Evolutionary conservation across 2,888 invertebrate species (phyloP), one percentile per base, ranked within the genome.

Genomic region (Heterodera filipjevi): DNA sequence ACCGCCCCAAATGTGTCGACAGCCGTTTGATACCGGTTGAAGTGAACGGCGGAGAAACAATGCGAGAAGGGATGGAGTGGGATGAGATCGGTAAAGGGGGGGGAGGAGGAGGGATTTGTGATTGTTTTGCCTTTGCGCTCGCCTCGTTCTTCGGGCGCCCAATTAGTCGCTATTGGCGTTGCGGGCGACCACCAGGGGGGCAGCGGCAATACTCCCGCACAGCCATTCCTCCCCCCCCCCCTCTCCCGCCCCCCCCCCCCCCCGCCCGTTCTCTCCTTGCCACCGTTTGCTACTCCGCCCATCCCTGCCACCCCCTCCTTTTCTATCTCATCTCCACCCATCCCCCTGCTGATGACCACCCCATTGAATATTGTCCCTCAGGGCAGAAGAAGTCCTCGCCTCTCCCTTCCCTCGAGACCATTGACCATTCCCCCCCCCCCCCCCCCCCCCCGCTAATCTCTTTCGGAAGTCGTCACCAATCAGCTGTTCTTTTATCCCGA

Each of bases 111-210:
- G 59, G 12, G 6, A n/a, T 59, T 59, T n/a, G n/a, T 59, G 59
- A 59, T 27, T 59, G 59, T 59, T 59, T 59, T 59, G 59, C 59
- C 59, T 27, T n/a, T 59, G 59, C 59, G 59, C 59, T 59, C 59
- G 27, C 59, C 59, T 5, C n/a, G 27, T 19, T 19, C 53, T 19
- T 19, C 53, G 22, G 6, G n/a, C 59, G 59, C 59, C n/a, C n/a
- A 27, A n/a, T 59, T 59, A 59, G 59, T 59, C 59, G 59, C n/a
- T 59, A 27, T 59, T 59, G 59, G 59, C 59, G 59, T n/a, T 27
- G n/a, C 59, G 59, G 12, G 59, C 59, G 59, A 59, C 59, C 59
- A 59, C 59, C 59, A 59, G 39, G 39, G 39, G 39, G 39, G 39
- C 8, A 59, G 59, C 59, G 6, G 6, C 27, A n/a, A 19, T 49